Conservation (phyloP, 1,140 invertebrate genomes). For the Zaprionus gabonicus region DNA sequence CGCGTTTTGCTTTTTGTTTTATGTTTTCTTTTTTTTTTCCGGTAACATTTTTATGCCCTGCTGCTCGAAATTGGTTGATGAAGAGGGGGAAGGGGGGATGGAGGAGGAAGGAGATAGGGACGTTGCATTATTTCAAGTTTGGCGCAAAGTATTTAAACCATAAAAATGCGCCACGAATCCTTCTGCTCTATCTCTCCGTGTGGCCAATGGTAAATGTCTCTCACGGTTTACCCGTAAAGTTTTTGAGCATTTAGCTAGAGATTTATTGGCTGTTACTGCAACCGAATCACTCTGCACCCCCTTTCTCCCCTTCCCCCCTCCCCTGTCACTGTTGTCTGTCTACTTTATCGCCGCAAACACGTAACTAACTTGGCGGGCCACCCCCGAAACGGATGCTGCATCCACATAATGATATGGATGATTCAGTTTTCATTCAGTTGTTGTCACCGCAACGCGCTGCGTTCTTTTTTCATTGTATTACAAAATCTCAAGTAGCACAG, state of each 20-base stretch:
- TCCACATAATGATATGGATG: conserved; percentile 52
- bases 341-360: conserved; percentile 58
- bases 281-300: conserved; percentile 1
- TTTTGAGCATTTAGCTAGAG: conserved; percentile 61
- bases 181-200: conserved; percentile 31
- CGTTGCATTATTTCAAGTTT: conserved; percentile 69
- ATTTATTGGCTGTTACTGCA: conserved; percentile 64
- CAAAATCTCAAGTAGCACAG: conserved; percentile 34
- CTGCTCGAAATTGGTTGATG: conserved; percentile 1
- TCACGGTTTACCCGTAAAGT: conserved; percentile 59
- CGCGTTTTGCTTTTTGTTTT: conserved; percentile 54
- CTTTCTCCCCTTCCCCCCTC: too few species aligned
- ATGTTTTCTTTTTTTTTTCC: conserved; percentile 34
- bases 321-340: neutral
- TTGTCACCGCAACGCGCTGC: conserved; percentile 49
- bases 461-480: conserved; percentile 52
- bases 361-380: conserved; percentile 35
- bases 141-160: conserved; percentile 67
- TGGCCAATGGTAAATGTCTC: conserved; percentile 52
- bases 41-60: conserved; percentile 47
- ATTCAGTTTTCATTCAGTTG: conserved; percentile 53
- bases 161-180: conserved; percentile 56
- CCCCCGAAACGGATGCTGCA: conserved; percentile 21
- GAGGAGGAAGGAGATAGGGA: neutral
- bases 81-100: neutral